Evolutionary conservation across 2,113 vertebrate genomes (phyloP), one percentile per base, ranked within the genome.

Genomic region (Beaufortia kweichowensis): DNA sequence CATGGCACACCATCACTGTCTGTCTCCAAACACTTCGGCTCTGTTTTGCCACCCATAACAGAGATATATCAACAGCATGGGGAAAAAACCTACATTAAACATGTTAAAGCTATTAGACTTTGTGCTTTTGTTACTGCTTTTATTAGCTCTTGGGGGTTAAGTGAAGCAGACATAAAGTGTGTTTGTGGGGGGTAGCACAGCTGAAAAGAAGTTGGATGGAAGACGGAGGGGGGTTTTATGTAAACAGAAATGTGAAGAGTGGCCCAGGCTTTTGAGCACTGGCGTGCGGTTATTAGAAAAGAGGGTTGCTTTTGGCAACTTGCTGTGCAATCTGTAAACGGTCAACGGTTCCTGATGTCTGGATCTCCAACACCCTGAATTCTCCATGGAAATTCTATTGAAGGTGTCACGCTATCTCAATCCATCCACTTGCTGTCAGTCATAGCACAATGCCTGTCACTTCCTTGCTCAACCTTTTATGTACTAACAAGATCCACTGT

Each of bases 31-130:
- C 90, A 91, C 90, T 91, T 57, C 70, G 90, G 87, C 75, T 76
- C 82, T 91, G 90, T 91, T 93, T 93, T 87, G 88, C 84, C 86
- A 88, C 85, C 86, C 86, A 89, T 90, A 86, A 86, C 71, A 84
- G 85, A 88, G 89, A 91, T 89, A 89, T 92, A 91, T 91, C 88
- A 90, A 91, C 89, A 90, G 4, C 2, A 46, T 15, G 68, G 83
- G 83, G 63, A 88, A 85, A 87, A 89, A 86, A 89, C 81, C n/a
- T 81, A 73, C 84, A 83, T 87, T 91, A 90, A 83, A 91, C 87
- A 87, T 90, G 92, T 92, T 92, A 92, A 89, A 79, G 81, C 90
- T 86, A 92, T 93, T 91, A 92, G 88, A 83, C 86, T 84, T 75
- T 11, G 72, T 9, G 72, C 72, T 75, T 84, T 84, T 76, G 72